Base-by-base conservation (phyloP, 2,888 invertebrate genomes). In the Rhingia rostrata region DNA sequence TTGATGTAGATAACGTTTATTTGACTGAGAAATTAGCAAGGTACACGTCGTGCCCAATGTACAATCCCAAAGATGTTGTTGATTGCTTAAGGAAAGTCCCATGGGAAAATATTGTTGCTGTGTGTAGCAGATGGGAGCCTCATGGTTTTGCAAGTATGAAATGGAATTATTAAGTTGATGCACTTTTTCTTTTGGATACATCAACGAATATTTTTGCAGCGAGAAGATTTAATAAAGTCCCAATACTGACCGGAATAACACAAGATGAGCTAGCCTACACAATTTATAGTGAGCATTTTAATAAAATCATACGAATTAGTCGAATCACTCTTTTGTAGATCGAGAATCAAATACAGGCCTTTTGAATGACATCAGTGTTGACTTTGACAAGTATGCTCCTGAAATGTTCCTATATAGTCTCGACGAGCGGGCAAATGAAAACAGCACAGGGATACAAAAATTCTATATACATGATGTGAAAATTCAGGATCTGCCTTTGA, bases 171-270 rank as follows among this genome's bases (percentile, higher is more conserved):
- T 93, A 95, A 10, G 92, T 95, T 4, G 95, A 95, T 89, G 94
- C 93, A 0, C 92, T 93, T 79, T 95, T 95, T 88, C 88, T 95
- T 33, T 84, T 92, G 0, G 92, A 91, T 0, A 92, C 94, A 87
- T 95, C 95, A 0, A 89, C 92, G 33, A 91, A 92, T 10, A 89
- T 93, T 0, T 92, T 94, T 12, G 88, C 90, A 6, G 87, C 90
- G 41, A 93, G 94, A 0, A 90, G 92, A 45, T 93, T 94, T 80
- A 90, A 92, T 35, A 91, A 92, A 32, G 94, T 95, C 4, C 95
- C 95, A 0, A 89, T 93, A 58, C 92, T 95, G 63, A 91, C 93
- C 86, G 94, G 94, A 60, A 92, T 94, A 75, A 94, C 94, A 0
- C 91, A 92, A 41, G 93, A 94, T 80, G 95, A 95, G 89, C 60